Conservation (phyloP, 1,140 invertebrate genomes). For the Zaprionus davidi region DNA sequence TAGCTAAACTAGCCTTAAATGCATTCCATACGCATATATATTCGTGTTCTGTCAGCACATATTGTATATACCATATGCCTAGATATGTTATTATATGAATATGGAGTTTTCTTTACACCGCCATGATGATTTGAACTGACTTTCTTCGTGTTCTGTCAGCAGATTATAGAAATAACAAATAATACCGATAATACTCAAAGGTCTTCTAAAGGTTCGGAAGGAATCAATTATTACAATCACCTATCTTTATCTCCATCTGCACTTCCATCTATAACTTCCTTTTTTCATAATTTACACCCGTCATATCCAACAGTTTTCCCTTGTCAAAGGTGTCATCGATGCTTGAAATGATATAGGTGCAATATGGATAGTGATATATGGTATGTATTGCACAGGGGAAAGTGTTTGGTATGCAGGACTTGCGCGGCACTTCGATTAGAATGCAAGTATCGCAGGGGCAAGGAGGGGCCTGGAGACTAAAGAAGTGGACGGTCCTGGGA, state of each 20-base stretch:
- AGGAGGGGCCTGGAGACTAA: not conserved
- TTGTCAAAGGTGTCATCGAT: not conserved
- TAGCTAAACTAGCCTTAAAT: no score
- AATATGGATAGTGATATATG: not conserved
- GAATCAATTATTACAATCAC: not conserved
- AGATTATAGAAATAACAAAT: not conserved
- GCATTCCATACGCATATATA: not conserved
- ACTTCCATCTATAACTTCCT: not conserved
- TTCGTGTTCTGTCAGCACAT: not conserved
- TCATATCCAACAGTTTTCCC: not conserved
- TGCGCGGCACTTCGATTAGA: not conserved
- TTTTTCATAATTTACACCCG: not conserved
- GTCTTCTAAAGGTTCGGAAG: not conserved
- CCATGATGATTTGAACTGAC: no score
- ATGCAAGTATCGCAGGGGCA: not conserved
- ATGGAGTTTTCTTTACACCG: not conserved
- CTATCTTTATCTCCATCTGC: not conserved
- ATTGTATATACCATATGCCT: not conserved
- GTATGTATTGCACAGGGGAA: not conserved
- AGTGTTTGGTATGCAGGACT: not conserved
- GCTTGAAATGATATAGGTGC: not conserved
- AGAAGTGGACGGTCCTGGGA: not conserved
- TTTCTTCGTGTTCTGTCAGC: not conserved
- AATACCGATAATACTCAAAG: not conserved
- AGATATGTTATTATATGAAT: not conserved